Evolutionary conservation across 30 jellyfish, hydroid and myxozoan species (phyloP).

Genomic region (Turritopsis dohrnii): DNA sequence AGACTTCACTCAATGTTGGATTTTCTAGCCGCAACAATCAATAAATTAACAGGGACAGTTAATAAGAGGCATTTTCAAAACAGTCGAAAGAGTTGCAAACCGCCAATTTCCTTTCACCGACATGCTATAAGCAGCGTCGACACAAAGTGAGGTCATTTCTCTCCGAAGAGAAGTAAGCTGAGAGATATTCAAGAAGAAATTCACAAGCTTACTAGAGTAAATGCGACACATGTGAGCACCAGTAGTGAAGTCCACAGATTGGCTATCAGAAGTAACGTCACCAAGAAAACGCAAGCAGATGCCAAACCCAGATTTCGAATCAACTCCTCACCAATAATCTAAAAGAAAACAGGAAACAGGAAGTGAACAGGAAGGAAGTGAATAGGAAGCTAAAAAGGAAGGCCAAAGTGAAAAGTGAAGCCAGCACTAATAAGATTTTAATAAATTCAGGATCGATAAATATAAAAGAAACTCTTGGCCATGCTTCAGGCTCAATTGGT

Average conservation of each 20-base stretch:
- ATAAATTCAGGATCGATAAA: not conserved
- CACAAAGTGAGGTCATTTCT: no score
- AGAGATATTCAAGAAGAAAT: not conserved
- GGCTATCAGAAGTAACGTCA: constrained; percentile 59
- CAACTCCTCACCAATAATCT: constrained; percentile 49
- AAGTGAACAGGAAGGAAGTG: not conserved
- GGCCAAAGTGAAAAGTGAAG: not conserved
- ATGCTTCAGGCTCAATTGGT: no score
- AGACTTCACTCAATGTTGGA: no score
- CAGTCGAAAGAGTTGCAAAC: no score
- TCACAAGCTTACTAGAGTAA: constrained; percentile 48
- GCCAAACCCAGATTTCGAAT: constrained; percentile 61
- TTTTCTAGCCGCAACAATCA: no score
- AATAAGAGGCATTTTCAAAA: no score
- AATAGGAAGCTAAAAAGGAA: not conserved
- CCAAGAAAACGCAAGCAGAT: constrained; percentile 55
- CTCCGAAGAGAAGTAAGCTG: no score
- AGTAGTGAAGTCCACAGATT: constrained; percentile 59
- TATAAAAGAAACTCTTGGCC: no score
- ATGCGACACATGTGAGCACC: constrained; percentile 67
- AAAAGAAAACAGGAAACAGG: not conserved
- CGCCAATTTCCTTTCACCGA: no score
- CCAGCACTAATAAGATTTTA: not conserved
- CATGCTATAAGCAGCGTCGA: no score
- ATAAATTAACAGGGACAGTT: no score